A percentile compares a stretch with the other conserved stretches of the same genome.
These are phyloP conservation scores for Ypsolopha sequella DNA, from an alignment of 2,888 invertebrate genomes.

Conservation along the genomic window DNA sequence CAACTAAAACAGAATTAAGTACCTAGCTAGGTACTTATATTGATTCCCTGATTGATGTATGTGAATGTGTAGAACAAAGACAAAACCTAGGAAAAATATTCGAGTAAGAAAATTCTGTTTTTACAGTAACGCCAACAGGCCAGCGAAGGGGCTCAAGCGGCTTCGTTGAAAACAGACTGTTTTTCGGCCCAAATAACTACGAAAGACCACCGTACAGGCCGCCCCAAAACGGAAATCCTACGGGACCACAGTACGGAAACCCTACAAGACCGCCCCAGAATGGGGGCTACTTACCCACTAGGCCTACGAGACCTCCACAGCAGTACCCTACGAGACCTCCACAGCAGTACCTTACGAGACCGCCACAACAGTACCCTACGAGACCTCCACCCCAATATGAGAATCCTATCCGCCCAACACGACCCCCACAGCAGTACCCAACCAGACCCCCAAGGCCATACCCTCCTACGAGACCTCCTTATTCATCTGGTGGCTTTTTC, in stretches of 20 bases:
- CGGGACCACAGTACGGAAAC: background rate
- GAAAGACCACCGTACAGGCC: background rate
- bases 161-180: conserved; percentile 10
- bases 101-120: conserved; percentile 3
- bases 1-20: background rate
- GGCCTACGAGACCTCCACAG: background rate
- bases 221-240: background rate
- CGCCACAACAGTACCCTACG: background rate
- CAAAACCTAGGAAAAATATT: background rate
- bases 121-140: conserved; percentile 26
- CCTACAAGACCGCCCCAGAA: background rate
- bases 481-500: conserved; percentile 41
- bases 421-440: background rate
- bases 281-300: background rate
- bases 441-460: conserved; percentile 2
- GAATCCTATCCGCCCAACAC: too few species aligned
- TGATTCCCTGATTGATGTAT: too few species aligned
- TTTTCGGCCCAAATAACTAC: conserved; percentile 10
- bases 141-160: background rate
- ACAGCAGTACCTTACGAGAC: background rate
- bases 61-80: background rate
- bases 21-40: background rate
- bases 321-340: background rate
- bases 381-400: background rate
- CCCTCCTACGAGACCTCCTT: conserved; percentile 27